Evolutionary conservation across 2,797 vertebrate genomes (phyloP).

Genomic region (Sebastes kiyomatsui): DNA sequence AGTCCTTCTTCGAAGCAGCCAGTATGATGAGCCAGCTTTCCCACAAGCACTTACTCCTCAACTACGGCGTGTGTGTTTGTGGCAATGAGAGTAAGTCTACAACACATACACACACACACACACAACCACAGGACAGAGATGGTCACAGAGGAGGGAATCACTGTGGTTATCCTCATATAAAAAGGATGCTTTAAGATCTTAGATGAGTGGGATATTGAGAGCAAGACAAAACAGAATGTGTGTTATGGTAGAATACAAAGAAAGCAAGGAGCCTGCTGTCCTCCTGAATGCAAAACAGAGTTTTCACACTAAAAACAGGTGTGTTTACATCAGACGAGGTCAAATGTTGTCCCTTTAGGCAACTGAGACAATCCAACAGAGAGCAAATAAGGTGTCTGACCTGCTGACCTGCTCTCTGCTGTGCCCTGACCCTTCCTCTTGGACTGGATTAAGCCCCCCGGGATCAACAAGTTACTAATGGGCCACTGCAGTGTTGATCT

Average conservation of each 20-base stretch:
- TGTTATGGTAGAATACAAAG: not conserved
- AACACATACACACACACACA: not conserved
- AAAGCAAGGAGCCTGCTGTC: not conserved
- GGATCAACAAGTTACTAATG: slow-evolving; percentile 3
- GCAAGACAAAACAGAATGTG: not conserved
- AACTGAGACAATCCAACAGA: not conserved
- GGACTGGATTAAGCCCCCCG: not conserved
- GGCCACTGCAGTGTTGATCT: not conserved
- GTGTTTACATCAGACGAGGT: not conserved
- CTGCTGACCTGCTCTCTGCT: not conserved
- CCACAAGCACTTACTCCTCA: slow-evolving; percentile 95
- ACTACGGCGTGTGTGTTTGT: slow-evolving; percentile 95
- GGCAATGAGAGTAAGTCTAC: slow-evolving; percentile 94
- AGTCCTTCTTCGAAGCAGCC: slow-evolving; percentile 99
- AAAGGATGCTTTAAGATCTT: not conserved
- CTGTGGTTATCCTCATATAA: not conserved
- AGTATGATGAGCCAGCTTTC: slow-evolving; percentile 99
- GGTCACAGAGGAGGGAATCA: not conserved
- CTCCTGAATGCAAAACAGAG: not conserved
- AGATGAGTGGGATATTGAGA: not conserved
- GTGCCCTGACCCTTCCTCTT: not conserved
- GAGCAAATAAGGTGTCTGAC: not conserved
- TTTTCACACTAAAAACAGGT: not conserved
- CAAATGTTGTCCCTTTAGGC: not conserved
- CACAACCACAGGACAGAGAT: not conserved